Evolutionary conservation across 2,888 invertebrate genomes (phyloP).

Genomic region (Achlya flavicornis): DNA sequence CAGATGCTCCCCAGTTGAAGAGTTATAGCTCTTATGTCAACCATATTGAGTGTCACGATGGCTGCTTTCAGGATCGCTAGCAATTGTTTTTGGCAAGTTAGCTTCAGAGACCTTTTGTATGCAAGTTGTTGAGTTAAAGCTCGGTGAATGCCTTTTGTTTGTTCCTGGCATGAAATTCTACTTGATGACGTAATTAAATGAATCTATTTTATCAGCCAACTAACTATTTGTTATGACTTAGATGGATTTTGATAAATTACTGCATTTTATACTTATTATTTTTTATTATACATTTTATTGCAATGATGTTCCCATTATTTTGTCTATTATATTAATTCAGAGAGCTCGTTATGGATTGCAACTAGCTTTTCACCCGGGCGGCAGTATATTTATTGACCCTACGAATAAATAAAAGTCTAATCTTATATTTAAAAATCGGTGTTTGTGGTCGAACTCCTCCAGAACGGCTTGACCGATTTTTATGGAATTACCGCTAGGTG

Average conservation of each 20-base stretch:
- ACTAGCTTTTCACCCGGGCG: too few species aligned
- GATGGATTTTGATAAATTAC: background rate
- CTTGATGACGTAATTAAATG: slow-evolving; percentile 9
- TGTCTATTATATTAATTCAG: too few species aligned
- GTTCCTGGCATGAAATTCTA: slow-evolving; percentile 10
- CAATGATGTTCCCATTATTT: too few species aligned
- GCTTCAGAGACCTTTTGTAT: slow-evolving; percentile 29
- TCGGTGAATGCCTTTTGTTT: slow-evolving; percentile 34
- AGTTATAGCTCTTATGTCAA: slow-evolving; percentile 36
- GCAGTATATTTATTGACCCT: too few species aligned
- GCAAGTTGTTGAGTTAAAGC: slow-evolving; percentile 34
- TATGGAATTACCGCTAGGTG: too few species aligned
- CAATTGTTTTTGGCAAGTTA: slow-evolving; percentile 26
- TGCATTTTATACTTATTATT: too few species aligned
- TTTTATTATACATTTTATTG: too few species aligned
- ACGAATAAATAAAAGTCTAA: too few species aligned
- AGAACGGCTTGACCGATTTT: too few species aligned
- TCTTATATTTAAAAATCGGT: too few species aligned
- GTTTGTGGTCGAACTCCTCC: too few species aligned
- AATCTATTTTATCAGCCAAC: slow-evolving; percentile 26
- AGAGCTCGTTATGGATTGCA: too few species aligned
- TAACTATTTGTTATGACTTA: slow-evolving; percentile 11
- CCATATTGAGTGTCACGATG: slow-evolving; percentile 31
- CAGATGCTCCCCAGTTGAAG: slow-evolving; percentile 38
- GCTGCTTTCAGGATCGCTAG: slow-evolving; percentile 39